Percentiles rank a stretch among this genome's conserved stretches.
These are phyloP conservation scores for Apomyelois bistriatella DNA, from an alignment of 2,888 invertebrate species.

Conservation along the genomic window DNA sequence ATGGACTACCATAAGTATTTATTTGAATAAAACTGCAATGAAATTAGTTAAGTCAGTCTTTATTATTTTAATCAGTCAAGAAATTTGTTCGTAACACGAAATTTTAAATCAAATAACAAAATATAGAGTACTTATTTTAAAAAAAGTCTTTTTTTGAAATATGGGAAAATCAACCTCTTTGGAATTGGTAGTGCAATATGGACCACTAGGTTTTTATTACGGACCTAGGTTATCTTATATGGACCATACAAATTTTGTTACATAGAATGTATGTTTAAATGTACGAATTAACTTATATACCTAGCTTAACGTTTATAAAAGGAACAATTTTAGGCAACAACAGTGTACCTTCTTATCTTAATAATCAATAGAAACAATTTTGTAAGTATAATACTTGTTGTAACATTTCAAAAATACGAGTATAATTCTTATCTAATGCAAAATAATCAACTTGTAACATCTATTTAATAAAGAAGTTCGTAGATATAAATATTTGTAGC, in stretches of 20 bases:
- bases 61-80: background rate
- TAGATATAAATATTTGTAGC: background rate
- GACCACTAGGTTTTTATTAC: slow-evolving; percentile 13
- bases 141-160: slow-evolving; percentile 1
- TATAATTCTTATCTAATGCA: background rate
- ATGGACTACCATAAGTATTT: slow-evolving; percentile 15
- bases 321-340: background rate
- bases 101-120: background rate
- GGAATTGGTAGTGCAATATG: slow-evolving; percentile 6
- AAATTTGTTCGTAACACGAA: background rate
- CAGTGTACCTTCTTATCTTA: background rate
- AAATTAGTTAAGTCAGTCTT: background rate
- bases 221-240: slow-evolving; percentile 7
- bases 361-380: background rate
- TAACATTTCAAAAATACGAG: background rate
- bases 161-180: background rate
- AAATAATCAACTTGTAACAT: background rate
- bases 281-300: background rate
- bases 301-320: slow-evolving; percentile 1
- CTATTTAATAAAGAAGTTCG: background rate
- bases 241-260: background rate
- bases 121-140: background rate
- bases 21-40: slow-evolving; percentile 4
- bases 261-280: background rate
- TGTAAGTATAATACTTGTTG: background rate